Conservation (phyloP, 2,113 vertebrate species). For the Antechinus flavipes region DNA sequence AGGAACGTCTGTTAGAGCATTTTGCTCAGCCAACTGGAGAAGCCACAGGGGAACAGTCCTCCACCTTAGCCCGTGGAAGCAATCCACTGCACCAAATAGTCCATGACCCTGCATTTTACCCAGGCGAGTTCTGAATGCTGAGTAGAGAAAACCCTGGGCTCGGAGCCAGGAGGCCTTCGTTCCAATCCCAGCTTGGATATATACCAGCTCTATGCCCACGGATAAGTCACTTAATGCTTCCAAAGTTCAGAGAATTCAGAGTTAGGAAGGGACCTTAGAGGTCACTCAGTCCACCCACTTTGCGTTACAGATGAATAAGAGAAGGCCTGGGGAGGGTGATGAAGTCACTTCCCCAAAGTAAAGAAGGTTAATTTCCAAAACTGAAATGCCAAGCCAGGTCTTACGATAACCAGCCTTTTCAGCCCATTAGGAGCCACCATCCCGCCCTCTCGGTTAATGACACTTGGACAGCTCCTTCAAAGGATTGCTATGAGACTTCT, state of each 20-base stretch:
- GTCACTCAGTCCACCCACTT: neutral
- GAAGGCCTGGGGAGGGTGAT: neutral
- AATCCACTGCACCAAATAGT: neutral
- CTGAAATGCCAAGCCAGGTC: neutral
- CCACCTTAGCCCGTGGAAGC: neutral
- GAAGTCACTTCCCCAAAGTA: neutral
- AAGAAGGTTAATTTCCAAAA: neutral
- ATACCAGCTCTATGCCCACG: neutral
- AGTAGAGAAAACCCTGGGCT: neutral
- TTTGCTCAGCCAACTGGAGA: constrained; percentile 21
- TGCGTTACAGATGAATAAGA: neutral
- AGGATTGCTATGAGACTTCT: neutral
- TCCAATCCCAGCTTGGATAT: neutral
- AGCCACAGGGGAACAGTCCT: neutral
- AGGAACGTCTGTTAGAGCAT: constrained; percentile 10
- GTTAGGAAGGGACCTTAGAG: neutral
- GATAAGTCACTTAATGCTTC: neutral
- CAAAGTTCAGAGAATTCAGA: neutral
- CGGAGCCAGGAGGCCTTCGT: neutral
- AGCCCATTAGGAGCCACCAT: neutral
- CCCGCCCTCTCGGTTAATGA: neutral
- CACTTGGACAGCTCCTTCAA: neutral
- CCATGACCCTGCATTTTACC: neutral
- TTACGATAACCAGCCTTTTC: neutral
- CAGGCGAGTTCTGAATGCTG: neutral